Evolutionary conservation across 2,113 vertebrate genomes (phyloP), one percentile per base, ranked within the genome.

Genomic region (Salvelinus alpinus): DNA sequence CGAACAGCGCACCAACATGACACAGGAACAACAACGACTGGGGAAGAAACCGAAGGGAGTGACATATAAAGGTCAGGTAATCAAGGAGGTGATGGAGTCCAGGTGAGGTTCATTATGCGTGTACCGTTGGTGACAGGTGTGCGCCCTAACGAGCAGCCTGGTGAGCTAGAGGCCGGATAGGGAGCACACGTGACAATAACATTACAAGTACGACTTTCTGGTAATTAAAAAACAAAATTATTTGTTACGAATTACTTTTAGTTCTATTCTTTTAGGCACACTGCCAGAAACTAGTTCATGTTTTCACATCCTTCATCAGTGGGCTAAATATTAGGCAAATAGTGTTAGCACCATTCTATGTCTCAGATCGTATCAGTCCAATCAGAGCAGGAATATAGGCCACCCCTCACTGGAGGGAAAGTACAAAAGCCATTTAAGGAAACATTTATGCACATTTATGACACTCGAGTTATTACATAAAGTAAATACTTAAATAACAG

Each of bases 371-470:
- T 78, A 74, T 86, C 66, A 80, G 83, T 79, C 65, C 73, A 79
- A 90, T 87, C 87, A 14, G 27, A 14, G 31, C 72, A 73, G 62
- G 64, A 84, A 89, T 83, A 51, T 88, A 84, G 88, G 85, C 80
- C 86, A 86, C 82, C 87, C 34, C 75, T 89, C 82, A 87, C 89
- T 84, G 78, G 48, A 88, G 90, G 88, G 86, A 82, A 83, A 75
- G 79, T 25, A 22, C 71, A 71, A 87, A 91, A 67, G 48, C 70
- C 65, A 75, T 86, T 88, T 83, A 80, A 67, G 73, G 34, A 89
- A 85, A 83, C 82, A 87, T 88, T 88, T 83, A 89, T 92, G 89
- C 87, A 87, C 86, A 92, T 89, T 14, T 78, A 81, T 83, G 88
- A 77, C 79, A 77, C 85, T 84, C 79, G 79, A 75, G 81, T 85